These are phyloP conservation scores for Pygocentrus nattereri DNA, from an alignment of 2,797 vertebrate genomes.

Conservation along the genomic window DNA sequence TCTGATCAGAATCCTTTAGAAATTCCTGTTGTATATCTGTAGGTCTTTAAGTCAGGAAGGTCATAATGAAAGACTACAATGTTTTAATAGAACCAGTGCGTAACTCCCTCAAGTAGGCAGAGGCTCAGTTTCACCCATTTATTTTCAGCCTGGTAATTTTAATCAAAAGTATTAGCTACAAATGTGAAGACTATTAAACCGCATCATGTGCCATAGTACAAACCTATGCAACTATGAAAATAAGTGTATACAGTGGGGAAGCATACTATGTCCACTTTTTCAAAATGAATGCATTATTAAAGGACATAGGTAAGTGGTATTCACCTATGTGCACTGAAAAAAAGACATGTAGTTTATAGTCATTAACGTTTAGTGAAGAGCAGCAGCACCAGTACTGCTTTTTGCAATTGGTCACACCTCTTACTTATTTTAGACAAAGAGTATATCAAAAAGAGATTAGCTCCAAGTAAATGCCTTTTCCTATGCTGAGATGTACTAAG, in stretches of 20 bases:
- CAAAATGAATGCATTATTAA: no score
- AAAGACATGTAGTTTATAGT: slow-evolving; percentile 5
- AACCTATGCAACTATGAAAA: not conserved
- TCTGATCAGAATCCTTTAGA: no score
- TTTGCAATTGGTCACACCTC: not conserved
- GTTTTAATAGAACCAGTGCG: slow-evolving; percentile 14
- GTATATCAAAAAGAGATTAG: slow-evolving; percentile 57
- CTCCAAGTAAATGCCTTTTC: no score
- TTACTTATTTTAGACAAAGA: not conserved
- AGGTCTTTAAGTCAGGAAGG: not conserved
- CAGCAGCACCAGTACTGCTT: not conserved
- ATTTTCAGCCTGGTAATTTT: slow-evolving; percentile 6
- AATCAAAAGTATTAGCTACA: not conserved
- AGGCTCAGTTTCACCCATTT: slow-evolving; percentile 25
- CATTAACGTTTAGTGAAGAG: no score
- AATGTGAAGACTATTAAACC: no score
- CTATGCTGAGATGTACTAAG: no score
- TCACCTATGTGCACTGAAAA: no score
- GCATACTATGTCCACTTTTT: not conserved
- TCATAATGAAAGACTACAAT: not conserved
- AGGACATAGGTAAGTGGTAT: no score
- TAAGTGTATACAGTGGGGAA: no score
- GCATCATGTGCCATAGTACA: no score
- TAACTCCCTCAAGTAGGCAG: slow-evolving; percentile 8
- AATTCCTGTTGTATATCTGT: no score